phyloP scores from a whole-genome alignment of 1,140 invertebrate species.

The Gryllus bimaculatus region DNA sequence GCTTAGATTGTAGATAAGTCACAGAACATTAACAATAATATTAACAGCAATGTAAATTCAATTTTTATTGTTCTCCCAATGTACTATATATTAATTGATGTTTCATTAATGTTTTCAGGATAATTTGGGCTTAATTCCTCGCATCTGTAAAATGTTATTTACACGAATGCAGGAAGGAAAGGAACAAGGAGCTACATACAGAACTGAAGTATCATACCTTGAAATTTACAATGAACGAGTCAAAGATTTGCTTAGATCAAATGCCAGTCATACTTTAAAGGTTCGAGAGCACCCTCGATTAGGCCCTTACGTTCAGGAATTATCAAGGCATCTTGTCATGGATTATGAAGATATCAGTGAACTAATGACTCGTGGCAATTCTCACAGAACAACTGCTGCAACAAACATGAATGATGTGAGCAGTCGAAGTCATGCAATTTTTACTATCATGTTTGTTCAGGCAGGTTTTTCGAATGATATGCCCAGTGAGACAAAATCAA shows the following conservation, averaged over 20 bases:
- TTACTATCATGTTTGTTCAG: slow-evolving; percentile 82
- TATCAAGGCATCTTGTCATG: slow-evolving; percentile 75
- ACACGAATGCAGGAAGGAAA: slow-evolving; percentile 64
- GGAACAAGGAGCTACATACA: slow-evolving; percentile 70
- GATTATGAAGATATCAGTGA: slow-evolving; percentile 78
- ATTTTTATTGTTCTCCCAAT: no score
- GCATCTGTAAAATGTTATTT: slow-evolving; percentile 73
- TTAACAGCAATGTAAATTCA: no score
- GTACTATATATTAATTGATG: slow-evolving; percentile 10
- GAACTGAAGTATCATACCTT: slow-evolving; percentile 76
- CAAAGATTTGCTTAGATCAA: slow-evolving; percentile 68
- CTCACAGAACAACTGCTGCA: slow-evolving; percentile 67
- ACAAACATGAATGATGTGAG: slow-evolving; percentile 82
- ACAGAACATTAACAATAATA: no score
- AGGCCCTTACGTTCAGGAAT: slow-evolving; percentile 89
- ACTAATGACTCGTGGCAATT: slow-evolving; percentile 67
- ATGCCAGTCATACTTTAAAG: slow-evolving; percentile 58
- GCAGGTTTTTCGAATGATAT: slow-evolving; percentile 70
- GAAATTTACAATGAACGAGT: slow-evolving; percentile 91
- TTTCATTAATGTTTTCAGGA: slow-evolving; percentile 41
- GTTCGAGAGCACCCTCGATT: slow-evolving; percentile 86
- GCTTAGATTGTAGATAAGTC: no score
- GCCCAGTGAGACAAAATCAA: slow-evolving; percentile 80
- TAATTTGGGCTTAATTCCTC: slow-evolving; percentile 73
- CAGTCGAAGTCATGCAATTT: slow-evolving; percentile 92